Evolutionary conservation across 2,113 vertebrate genomes (phyloP), one percentile per base, ranked within the genome.

Genomic region (Erythrolamprus reginae): DNA sequence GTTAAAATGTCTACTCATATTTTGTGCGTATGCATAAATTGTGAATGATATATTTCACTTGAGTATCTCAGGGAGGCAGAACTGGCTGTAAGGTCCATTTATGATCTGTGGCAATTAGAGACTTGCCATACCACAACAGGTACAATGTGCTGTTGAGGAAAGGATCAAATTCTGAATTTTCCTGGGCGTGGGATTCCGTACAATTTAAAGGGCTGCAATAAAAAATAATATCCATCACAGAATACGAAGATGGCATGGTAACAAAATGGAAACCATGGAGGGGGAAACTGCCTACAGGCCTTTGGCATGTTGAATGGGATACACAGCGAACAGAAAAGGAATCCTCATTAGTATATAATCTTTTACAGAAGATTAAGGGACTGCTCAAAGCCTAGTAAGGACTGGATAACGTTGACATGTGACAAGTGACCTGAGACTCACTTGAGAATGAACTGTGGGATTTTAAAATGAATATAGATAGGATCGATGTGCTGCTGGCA

Each of bases 81-180:
- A 53, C 7, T 3, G 3, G 15, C 52, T n/a, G 50, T 47, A 9
- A 77, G 9, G 42, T n/a, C 82, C 13, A 45, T n/a, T 26, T n/a
- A 0, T 1, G 7, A 10, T 0, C 61, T 56, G 15, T 26, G 13
- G 58, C 52, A 9, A 3, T 21, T 0, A 38, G 5, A 17, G 6
- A 21, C 10, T 53, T 86, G 26, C 58, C 0, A 0, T 1, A 28
- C 26, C 89, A 52, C 1, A 0, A 83, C 2, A 9, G 26, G 42
- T 1, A 70, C 38, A 0, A 10, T 0, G 10, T 0, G 0, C n/a
- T 82, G 85, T 90, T 90, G 84, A 58, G 45, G 2, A 47, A 15
- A 84, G 24, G 0, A 10, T 4, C 9, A 0, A 15, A 58, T 0
- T 33, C 65, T 1, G 0, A 1, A 1, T 50, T 7, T 33, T 15